Evolutionary conservation across 2,797 vertebrate species (phyloP), one percentile per base, ranked within the genome.

Genomic region (Rhynchonycteris naso): DNA sequence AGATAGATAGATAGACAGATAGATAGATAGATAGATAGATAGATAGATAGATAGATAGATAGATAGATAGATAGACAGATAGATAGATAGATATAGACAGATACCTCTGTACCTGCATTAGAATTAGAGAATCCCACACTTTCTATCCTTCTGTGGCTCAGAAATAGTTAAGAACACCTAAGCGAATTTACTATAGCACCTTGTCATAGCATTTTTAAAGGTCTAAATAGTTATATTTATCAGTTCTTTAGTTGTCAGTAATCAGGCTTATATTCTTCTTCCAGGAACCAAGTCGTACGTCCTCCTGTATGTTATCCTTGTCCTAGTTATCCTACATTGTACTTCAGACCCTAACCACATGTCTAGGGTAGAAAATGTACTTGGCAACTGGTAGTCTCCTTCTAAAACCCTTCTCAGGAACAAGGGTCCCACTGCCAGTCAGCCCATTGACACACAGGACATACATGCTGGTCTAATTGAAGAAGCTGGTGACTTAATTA

Each of bases 401-500:
- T 78, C 71, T 74, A 59, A 92, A 90, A 85, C 56, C n/a, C 47
- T 56, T 92, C 30, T 85, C 52, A 63, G 75, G 35, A 93, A 91
- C 4, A 75, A 90, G 50, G 9, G 28, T 68, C 24, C 65, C 50
- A 26, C 0, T 52, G 33, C 16, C 47, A 76, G 56, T 66, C 10
- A 72, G 58, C 35, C 52, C 12, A 52, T 8, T 0, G 6, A 63
- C 28, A 65, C 10, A 80, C 11, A 93, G 47, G 12, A 87, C 87
- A 82, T 58, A 79, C 0, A 71, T 16, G 47, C 9, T 88, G n/a
- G 35, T 58, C 58, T 88, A 66, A 86, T 50, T 83, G 61, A 90
- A 94, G 76, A 83, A 90, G 93, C 19, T 91, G 71, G 81, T 86
- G 74, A 81, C 50, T 75, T 93, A 82, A 78, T 92, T 85, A 78